Conservation (phyloP, 2,113 vertebrate genomes). For the Actinemys pallida region DNA sequence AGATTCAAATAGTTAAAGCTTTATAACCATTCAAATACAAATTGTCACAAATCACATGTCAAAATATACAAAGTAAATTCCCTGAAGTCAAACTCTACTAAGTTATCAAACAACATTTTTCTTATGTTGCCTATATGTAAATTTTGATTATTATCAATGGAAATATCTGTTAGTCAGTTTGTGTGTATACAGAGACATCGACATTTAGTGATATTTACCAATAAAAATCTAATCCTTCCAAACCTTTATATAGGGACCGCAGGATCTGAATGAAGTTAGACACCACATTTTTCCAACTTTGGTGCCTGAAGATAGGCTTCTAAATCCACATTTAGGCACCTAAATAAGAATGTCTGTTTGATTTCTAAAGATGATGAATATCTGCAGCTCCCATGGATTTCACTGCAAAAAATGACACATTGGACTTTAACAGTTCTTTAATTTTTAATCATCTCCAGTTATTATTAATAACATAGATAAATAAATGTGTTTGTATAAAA, state of each 20-base stretch:
- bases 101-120: not conserved
- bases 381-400: not conserved
- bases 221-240: not conserved
- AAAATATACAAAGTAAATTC: not conserved
- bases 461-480: not conserved
- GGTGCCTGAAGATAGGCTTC: not conserved
- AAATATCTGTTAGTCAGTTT: not conserved
- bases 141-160: not conserved
- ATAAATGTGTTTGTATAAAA: not conserved
- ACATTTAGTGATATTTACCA: not conserved
- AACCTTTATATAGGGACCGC: not conserved
- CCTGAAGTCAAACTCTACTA: not conserved
- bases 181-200: not conserved
- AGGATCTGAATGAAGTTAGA: constrained; percentile 1
- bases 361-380: not conserved
- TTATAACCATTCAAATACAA: not conserved
- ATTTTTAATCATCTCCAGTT: not conserved
- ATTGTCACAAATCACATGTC: not conserved
- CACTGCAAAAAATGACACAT: not conserved
- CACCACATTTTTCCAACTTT: not conserved
- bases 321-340: not conserved
- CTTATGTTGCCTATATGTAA: not conserved
- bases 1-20: not conserved
- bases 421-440: not conserved
- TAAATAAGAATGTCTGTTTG: not conserved